Evolutionary conservation across 2,113 vertebrate genomes (phyloP), one percentile per base, ranked within the genome.

Genomic region (Theropithecus gelada): DNA sequence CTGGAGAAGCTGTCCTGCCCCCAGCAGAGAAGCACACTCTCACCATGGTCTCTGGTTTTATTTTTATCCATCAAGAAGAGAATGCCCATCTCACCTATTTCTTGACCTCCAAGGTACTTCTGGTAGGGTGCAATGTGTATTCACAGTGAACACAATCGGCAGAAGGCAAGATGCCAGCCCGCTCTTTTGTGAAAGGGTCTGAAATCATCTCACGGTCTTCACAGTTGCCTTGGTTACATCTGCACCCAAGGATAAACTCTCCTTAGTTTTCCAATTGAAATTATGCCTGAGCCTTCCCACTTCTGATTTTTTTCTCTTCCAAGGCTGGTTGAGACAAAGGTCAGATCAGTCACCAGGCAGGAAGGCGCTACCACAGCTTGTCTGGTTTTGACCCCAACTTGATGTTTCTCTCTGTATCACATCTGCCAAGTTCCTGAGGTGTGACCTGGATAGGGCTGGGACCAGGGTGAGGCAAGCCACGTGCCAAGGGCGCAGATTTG

Each of bases 181-280:
- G 48, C 90, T 94, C 76, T 66, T 93, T 86, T 85, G 66, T 76
- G 30, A 68, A 96, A 97, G 94, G 90, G 93, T 86, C 97, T 97
- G 97, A 88, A 97, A 90, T 96, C 97, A 73, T 88, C 88, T 97
- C 95, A 59, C 72, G 73, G 35, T 97, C 80, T 90, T 64, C 66
- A 52, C 89, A 38, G 98, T 97, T 98, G 97, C 97, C 98, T 94
- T 97, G 97, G 97, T 98, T 97, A 98, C 84, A 11, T 92, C 96
- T 79, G 90, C 0, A 1, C 97, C 95, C 85, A 96, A 96, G 90
- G 97, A 96, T 93, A 96, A 97, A 83, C 88, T 85, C 85, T 96
- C 70, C 50, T 16, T 91, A 52, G 88, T 90, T 96, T 95, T 95
- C 90, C 80, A 88, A 48, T 66, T 83, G 76, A 97, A 97, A 96